phyloP scores from a whole-genome alignment of 2,888 invertebrate genomes.

The Epirrhoe alternata region DNA sequence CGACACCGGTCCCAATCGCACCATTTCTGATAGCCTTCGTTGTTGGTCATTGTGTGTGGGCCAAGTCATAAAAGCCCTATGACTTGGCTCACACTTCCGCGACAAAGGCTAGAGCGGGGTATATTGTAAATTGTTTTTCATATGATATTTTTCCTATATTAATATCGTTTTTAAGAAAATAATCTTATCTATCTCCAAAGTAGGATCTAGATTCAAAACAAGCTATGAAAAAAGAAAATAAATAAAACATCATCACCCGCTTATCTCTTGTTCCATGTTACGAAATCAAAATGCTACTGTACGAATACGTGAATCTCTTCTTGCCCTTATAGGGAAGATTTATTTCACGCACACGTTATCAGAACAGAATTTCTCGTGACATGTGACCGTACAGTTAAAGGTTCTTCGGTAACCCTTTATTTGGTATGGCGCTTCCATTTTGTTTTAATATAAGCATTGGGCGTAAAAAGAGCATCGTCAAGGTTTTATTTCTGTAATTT shows the following conservation, averaged over 20 bases:
- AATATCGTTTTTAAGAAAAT: no score
- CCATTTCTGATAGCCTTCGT: slow-evolving; percentile 66
- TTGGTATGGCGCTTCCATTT: slow-evolving; percentile 20
- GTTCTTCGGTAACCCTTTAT: slow-evolving; percentile 15
- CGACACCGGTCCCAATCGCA: slow-evolving; percentile 62
- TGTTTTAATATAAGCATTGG: slow-evolving; percentile 12
- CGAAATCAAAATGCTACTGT: slow-evolving; percentile 53
- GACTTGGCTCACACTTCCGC: no score
- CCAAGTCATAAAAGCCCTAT: slow-evolving; percentile 39
- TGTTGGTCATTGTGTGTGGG: slow-evolving; percentile 55
- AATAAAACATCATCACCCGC: neutral
- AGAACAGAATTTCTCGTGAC: slow-evolving; percentile 46
- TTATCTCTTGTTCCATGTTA: slow-evolving; percentile 40
- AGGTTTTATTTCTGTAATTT: neutral
- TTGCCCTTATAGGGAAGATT: slow-evolving; percentile 53
- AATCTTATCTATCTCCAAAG: no score
- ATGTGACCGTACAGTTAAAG: slow-evolving; percentile 41
- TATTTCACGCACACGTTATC: slow-evolving; percentile 52
- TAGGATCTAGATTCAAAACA: neutral
- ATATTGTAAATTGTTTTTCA: no score
- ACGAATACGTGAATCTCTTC: slow-evolving; percentile 51
- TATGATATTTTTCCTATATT: no score
- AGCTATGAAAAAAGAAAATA: neutral
- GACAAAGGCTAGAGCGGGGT: no score
- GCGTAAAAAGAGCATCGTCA: neutral